These are phyloP conservation scores for Spinibarbus caldwelli DNA, from an alignment of 2,797 vertebrate species.

Conservation along the genomic window DNA sequence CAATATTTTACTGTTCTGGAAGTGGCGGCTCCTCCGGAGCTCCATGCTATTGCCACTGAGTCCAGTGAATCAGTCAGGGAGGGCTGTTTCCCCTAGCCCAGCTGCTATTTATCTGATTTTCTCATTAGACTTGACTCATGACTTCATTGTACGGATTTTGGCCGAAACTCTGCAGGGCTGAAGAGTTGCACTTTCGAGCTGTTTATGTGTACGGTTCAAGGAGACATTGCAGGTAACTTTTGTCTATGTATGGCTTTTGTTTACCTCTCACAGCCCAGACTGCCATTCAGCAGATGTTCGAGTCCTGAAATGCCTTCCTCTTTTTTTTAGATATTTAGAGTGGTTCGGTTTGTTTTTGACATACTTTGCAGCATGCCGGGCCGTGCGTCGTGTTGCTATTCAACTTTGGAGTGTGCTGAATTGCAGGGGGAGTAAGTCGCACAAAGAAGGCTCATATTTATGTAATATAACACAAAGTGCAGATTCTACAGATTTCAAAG, in stretches of 20 bases:
- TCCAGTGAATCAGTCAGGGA: conserved; percentile 83
- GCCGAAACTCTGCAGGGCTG: conserved; percentile 64
- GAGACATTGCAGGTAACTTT: conserved; percentile 50
- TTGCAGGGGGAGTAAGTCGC: conserved; percentile 49
- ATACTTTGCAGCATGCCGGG: conserved; percentile 48
- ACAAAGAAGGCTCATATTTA: conserved; percentile 49
- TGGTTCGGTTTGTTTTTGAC: conserved; percentile 52
- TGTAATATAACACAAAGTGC: conserved; percentile 43
- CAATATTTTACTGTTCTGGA: conserved; percentile 90
- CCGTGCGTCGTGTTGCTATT: conserved; percentile 49
- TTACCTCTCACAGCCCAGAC: conserved; percentile 34
- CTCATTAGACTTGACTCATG: conserved; percentile 84
- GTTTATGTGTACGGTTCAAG: conserved; percentile 42
- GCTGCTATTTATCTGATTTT: conserved; percentile 86
- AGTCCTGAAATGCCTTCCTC: conserved; percentile 47
- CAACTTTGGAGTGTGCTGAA: conserved; percentile 49
- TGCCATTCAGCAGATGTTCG: conserved; percentile 36
- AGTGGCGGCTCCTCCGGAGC: conserved; percentile 76
- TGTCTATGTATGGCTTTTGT: conserved; percentile 48
- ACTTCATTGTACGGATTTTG: conserved; percentile 79
- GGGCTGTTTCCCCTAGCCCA: conserved; percentile 74
- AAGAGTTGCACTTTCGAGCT: conserved; percentile 63
- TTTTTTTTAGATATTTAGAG: conserved; percentile 23
- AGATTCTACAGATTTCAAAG: conserved; percentile 45
- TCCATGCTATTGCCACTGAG: conserved; percentile 77